Evolutionary conservation across 2,797 vertebrate species (phyloP).

Genomic region (Ctenopoma kingsleyae): DNA sequence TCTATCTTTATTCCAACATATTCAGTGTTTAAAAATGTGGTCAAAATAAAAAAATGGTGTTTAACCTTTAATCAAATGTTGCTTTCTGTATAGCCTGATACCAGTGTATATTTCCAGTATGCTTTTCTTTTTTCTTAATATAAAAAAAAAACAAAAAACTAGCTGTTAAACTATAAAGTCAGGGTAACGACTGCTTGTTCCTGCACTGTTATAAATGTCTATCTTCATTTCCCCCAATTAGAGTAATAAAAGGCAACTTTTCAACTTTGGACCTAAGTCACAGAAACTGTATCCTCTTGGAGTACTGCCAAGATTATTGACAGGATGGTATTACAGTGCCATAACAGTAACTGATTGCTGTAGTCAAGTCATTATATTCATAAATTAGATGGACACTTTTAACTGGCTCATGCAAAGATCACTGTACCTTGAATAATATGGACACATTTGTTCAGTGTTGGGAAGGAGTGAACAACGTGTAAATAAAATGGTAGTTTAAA

Average conservation of each 20-base stretch:
- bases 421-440: constrained; percentile 5
- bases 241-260: constrained; percentile 75
- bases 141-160: constrained; percentile 59
- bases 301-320: constrained; percentile 59
- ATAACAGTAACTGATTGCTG: constrained; percentile 48
- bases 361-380: constrained; percentile 48
- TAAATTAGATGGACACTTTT: constrained; percentile 20
- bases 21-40: background rate
- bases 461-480: too few species aligned
- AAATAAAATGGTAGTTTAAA: too few species aligned
- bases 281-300: constrained; percentile 56
- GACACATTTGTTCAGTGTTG: background rate
- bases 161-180: constrained; percentile 73
- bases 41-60: background rate
- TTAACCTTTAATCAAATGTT: constrained; percentile 26
- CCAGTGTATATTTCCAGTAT: constrained; percentile 37
- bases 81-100: constrained; percentile 59
- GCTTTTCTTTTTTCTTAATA: constrained; percentile 65
- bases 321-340: constrained; percentile 42
- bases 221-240: constrained; percentile 73
- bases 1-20: background rate
- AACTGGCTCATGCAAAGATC: background rate
- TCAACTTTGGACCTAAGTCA: constrained; percentile 83
- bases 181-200: constrained; percentile 42
- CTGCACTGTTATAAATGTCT: constrained; percentile 52